Percentiles rank a stretch among this genome's conserved stretches.
phyloP scores from a whole-genome alignment of 2,888 invertebrate species.

The Leptopilina myrica region DNA sequence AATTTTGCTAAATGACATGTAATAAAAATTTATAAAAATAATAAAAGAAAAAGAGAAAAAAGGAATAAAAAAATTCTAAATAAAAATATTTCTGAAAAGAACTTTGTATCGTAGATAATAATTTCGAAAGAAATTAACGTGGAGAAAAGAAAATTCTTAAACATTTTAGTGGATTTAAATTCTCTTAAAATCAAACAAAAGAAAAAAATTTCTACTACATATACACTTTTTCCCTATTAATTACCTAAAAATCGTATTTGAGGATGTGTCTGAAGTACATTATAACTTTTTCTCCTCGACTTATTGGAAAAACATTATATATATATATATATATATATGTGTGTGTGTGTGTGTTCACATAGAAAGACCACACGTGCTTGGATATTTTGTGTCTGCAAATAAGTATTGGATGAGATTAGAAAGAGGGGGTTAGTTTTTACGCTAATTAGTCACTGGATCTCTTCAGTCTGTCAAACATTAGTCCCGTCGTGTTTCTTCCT shows the following conservation, averaged over 20 bases:
- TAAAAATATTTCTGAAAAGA: too few species aligned
- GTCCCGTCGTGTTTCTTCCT: constrained; percentile 68
- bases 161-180: too few species aligned
- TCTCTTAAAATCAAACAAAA: too few species aligned
- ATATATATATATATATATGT: too few species aligned
- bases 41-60: too few species aligned
- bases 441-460: constrained; percentile 75
- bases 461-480: constrained; percentile 73
- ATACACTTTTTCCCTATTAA: background rate
- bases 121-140: too few species aligned
- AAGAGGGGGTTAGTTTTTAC: constrained; percentile 70
- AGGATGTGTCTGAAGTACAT: background rate
- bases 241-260: background rate
- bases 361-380: constrained; percentile 20
- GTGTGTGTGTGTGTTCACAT: background rate
- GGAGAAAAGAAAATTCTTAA: too few species aligned
- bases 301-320: background rate
- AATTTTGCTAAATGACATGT: too few species aligned
- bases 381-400: constrained; percentile 18
- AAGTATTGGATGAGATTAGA: constrained; percentile 49
- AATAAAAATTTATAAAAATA: too few species aligned
- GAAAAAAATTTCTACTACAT: background rate
- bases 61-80: too few species aligned
- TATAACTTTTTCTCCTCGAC: constrained; percentile 3
- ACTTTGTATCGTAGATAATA: too few species aligned